Base-by-base conservation (phyloP, 2,113 vertebrate genomes). In the Microcebus ravelobensis region DNA sequence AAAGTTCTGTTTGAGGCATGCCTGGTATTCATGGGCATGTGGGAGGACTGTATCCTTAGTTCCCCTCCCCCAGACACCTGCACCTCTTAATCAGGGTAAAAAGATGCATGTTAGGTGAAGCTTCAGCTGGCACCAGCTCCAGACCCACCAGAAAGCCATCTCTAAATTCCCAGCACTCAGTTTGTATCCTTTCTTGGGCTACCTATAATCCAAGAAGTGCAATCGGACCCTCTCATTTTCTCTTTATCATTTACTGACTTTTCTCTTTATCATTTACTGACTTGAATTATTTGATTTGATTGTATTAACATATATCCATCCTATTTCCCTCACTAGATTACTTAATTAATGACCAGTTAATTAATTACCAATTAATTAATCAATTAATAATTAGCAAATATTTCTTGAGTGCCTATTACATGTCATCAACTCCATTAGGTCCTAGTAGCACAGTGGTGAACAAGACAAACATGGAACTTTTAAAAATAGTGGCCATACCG, bases 51-150 rank as follows among this genome's bases (percentile, higher is more conserved):
- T 14, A 8, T 61, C 59, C 42, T 57, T 27, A 39, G 34, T 67
- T 92, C 21, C 87, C 83, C 65, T 76, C 88, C 65, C 70, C 57
- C 45, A 90, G 80, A 45, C 96, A 92, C 95, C 87, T 97, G 90
- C n/a, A 50, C 45, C 87, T 67, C 80, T 95, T 96, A 92, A 96
- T 92, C 67, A 98, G 45, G 80, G 39, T 27, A 76, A 39, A 57
- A 57, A 57, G 55, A 57, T 57, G 55, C 20, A 57, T 57, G 18
- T 57, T 57, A 57, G 20, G 7, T 57, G 55, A 57, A 57, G 55
- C 48, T 45, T 10, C 59, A 34, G 34, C 13, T 7, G 31, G 13
- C 34, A 48, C 18, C 31, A 42, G 20, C 31, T 42, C 67, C 25
- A 70, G 31, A 68, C 1, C 8, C 27, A 17, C 15, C 8, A 0